Evolutionary conservation across 2,113 vertebrate species (phyloP).

Genomic region (Petrocephalus microphthalmus): DNA sequence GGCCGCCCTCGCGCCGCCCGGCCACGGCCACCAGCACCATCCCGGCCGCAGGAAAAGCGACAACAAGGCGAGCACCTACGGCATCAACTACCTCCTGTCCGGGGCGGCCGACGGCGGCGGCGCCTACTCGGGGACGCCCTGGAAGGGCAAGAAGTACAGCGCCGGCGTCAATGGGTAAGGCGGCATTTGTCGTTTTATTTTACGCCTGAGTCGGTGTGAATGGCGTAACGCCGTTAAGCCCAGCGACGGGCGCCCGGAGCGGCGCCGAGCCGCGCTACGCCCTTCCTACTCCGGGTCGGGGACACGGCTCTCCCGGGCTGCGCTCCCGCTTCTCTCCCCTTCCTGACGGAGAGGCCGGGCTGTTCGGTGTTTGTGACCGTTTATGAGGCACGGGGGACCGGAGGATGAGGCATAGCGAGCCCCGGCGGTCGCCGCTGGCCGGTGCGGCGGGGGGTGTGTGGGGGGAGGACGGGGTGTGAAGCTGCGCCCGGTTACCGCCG

Average conservation of each 20-base stretch:
- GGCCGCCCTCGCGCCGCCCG: not conserved
- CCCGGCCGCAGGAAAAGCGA: conserved; percentile 91
- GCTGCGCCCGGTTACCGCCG: not conserved
- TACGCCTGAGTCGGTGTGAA: not conserved
- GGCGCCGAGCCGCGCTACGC: not conserved
- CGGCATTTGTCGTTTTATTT: not conserved
- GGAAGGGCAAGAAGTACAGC: conserved; percentile 85
- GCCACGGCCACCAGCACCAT: conserved; percentile 66
- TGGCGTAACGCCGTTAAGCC: not conserved
- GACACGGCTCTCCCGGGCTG: not conserved
- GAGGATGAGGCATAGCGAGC: not conserved
- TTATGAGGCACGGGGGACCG: not conserved
- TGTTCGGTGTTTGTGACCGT: not conserved
- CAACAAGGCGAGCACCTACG: conserved; percentile 96
- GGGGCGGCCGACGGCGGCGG: conserved; percentile 65
- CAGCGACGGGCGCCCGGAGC: not conserved
- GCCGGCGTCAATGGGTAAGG: conserved; percentile 85
- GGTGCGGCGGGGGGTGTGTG: not conserved
- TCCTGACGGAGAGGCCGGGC: not conserved
- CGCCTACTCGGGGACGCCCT: conserved; percentile 77
- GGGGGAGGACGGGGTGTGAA: not conserved
- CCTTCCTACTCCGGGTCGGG: not conserved
- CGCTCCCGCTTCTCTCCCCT: not conserved
- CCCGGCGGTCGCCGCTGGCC: not conserved
- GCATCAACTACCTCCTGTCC: conserved; percentile 86